Conservation (phyloP, 2,888 invertebrate genomes). For the Abrostola tripartita region DNA sequence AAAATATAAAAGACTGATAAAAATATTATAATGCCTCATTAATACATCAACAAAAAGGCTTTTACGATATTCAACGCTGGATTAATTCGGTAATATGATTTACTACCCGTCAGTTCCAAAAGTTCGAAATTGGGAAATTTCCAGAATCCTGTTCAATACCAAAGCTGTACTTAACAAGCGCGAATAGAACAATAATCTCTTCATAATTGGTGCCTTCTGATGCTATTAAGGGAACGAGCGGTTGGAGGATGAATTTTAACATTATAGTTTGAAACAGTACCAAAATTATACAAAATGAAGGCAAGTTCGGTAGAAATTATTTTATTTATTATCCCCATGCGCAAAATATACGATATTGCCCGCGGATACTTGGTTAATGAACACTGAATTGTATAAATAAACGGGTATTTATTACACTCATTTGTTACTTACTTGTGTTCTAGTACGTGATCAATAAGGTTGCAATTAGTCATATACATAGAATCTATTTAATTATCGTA, state of each 20-base stretch:
- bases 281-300: neutral
- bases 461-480: neutral
- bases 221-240: neutral
- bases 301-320: neutral
- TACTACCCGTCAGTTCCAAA: slow-evolving; percentile 14
- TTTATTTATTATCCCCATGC: slow-evolving; percentile 2
- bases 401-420: neutral
- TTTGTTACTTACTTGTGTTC: neutral
- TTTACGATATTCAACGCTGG: neutral
- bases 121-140: slow-evolving; percentile 10
- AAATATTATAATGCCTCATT: neutral
- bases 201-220: slow-evolving; percentile 16
- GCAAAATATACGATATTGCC: neutral
- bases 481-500: no score
- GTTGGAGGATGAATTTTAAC: neutral
- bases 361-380: neutral
- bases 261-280: neutral
- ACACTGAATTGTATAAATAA: neutral
- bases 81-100: slow-evolving; percentile 24
- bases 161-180: slow-evolving; percentile 3
- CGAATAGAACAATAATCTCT: slow-evolving; percentile 15
- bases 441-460: neutral
- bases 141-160: slow-evolving; percentile 13
- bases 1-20: no score
- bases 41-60: slow-evolving; percentile 5